Conservation (phyloP, 2,888 invertebrate genomes). For the Chrysomela aeneicollis region DNA sequence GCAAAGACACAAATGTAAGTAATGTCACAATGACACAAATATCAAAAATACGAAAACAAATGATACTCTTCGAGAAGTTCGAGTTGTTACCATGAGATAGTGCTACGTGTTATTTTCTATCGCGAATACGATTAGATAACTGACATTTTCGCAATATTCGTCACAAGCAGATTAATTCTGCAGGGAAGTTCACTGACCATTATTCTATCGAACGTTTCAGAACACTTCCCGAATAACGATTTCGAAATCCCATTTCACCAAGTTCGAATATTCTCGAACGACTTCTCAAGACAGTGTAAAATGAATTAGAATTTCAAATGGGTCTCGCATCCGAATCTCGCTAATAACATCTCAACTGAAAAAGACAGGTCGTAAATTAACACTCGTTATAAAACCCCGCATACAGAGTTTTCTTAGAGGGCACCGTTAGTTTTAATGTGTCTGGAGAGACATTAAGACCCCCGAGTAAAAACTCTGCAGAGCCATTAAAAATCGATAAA, state of each 20-base stretch:
- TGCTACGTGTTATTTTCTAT: no score
- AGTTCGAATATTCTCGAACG: neutral
- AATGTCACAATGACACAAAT: no score
- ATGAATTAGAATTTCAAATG: constrained; percentile 7
- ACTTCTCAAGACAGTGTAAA: neutral
- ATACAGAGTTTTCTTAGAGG: constrained; percentile 41
- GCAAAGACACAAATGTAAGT: no score
- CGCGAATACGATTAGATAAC: no score
- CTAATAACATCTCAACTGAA: constrained; percentile 16
- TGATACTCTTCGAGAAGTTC: no score
- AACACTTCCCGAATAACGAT: neutral
- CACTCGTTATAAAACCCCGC: constrained; percentile 24
- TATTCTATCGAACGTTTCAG: neutral
- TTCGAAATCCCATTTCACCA: neutral
- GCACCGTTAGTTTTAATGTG: constrained; percentile 42
- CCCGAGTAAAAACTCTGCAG: constrained; percentile 46
- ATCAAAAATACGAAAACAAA: no score
- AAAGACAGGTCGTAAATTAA: constrained; percentile 18
- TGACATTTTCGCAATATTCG: no score
- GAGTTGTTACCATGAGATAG: no score
- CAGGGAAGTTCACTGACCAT: neutral
- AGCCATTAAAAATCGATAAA: constrained; percentile 59
- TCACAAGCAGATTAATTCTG: no score
- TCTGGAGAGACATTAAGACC: constrained; percentile 45
- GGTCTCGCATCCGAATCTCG: neutral